Conservation (phyloP, 2,888 invertebrate genomes). For the Hoplodrina blanda region DNA sequence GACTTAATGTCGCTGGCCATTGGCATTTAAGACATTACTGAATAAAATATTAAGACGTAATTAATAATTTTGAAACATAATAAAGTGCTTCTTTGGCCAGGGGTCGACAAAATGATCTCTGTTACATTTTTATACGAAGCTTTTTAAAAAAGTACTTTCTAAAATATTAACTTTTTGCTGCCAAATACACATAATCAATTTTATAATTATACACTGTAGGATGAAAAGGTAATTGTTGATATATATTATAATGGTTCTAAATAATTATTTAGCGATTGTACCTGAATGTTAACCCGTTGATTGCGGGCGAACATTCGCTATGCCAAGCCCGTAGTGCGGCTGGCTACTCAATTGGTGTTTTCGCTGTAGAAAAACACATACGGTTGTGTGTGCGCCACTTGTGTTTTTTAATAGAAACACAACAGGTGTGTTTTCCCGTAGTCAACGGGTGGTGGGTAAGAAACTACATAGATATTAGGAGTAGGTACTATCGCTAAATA, state of each 20-base stretch:
- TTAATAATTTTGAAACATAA: conserved; percentile 22
- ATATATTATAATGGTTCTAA: background rate
- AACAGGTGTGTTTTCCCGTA: no score
- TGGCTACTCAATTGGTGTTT: no score
- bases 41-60: conserved; percentile 20
- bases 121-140: conserved; percentile 47
- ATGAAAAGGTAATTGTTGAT: conserved; percentile 3
- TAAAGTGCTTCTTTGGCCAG: conserved; percentile 33
- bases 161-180: conserved; percentile 51
- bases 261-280: conserved; percentile 1
- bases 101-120: conserved; percentile 57
- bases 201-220: conserved; percentile 31
- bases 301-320: no score
- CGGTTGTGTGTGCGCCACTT: no score
- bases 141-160: conserved; percentile 36
- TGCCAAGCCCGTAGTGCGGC: no score
- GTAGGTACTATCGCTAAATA: background rate
- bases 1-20: conserved; percentile 24
- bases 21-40: conserved; percentile 8
- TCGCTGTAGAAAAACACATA: no score
- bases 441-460: background rate
- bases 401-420: no score
- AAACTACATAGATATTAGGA: background rate
- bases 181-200: conserved; percentile 62
- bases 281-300: background rate